Base-by-base conservation (phyloP, 2,113 vertebrate genomes). In the Argyrosomus japonicus region DNA sequence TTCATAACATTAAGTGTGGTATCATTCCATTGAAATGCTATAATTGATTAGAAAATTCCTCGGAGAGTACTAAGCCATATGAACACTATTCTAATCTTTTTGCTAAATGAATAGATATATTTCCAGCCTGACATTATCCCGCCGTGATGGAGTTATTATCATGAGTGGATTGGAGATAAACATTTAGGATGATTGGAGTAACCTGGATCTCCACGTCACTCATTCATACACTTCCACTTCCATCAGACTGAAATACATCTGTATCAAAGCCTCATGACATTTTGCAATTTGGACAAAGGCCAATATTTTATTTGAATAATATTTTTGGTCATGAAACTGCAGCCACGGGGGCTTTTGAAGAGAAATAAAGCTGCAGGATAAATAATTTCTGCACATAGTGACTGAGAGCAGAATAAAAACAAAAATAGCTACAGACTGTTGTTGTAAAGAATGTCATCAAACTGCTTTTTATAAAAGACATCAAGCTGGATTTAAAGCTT, bases 61-160 rank as follows among this genome's bases (percentile, higher is more conserved):
- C 61, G 58, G 2, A 81, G 75, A 85, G 76, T 7, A 77, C 81
- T 93, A 91, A 93, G 93, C 90, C 91, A 94, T 92, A 93, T 93
- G 89, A 93, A 89, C 70, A 50, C 27, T 83, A 77, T 82, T 92
- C 83, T 92, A 87, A 91, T 92, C 85, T 88, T 89, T 89, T 84
- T 87, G 83, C 90, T 88, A 92, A 93, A 93, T 92, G 88, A 91
- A 93, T n/a, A 89, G 91, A 91, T 91, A 91, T 78, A 92, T 93
- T 90, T 93, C 92, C 84, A 83, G 57, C 10, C 85, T 84, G 87
- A 89, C 73, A 93, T 93, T 88, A 90, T 90, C 89, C 84, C 78
- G 18, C 75, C 61, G 62, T 79, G 82, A 53, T 86, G 81, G 76
- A 89, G 85, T 92, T 92, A 92, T 93, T 90, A 93, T 89, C 71